A percentile compares a stretch with the other conserved stretches of the same genome.
These are phyloP conservation scores for Labeo rohita DNA, from an alignment of 2,113 vertebrate genomes.

Conservation along the genomic window DNA sequence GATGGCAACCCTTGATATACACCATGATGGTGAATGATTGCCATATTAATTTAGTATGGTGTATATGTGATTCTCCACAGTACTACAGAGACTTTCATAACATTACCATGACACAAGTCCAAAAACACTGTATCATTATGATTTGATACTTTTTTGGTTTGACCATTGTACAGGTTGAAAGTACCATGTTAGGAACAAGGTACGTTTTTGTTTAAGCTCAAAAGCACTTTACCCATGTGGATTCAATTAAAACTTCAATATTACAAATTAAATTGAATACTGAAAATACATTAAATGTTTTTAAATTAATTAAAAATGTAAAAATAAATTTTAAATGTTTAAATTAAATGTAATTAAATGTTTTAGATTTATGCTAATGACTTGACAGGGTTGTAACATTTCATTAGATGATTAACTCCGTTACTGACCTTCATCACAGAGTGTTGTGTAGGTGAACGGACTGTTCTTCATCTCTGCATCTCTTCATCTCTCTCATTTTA, in stretches of 20 bases:
- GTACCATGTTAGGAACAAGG: neutral
- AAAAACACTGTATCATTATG: neutral
- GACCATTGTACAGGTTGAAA: neutral
- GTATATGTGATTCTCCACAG: neutral
- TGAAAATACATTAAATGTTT: neutral
- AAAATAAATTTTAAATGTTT: neutral
- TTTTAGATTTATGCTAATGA: neutral
- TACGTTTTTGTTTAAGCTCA: neutral
- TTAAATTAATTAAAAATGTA: neutral
- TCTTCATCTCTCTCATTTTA: neutral
- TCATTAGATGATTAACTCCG: neutral
- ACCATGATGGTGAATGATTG: neutral
- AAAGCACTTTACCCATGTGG: neutral
- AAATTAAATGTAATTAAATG: neutral
- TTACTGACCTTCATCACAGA: conserved; percentile 39
- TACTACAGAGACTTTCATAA: neutral
- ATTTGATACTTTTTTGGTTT: neutral
- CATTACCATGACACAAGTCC: neutral
- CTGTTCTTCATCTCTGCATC: conserved; percentile 8
- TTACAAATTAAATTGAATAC: neutral
- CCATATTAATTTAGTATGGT: neutral
- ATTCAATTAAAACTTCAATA: neutral
- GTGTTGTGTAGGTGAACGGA: conserved; percentile 24
- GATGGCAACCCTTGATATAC: neutral
- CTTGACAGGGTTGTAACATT: neutral